Evolutionary conservation across 1,140 invertebrate genomes (phyloP).

Genomic region (Saxidomus purpurata): DNA sequence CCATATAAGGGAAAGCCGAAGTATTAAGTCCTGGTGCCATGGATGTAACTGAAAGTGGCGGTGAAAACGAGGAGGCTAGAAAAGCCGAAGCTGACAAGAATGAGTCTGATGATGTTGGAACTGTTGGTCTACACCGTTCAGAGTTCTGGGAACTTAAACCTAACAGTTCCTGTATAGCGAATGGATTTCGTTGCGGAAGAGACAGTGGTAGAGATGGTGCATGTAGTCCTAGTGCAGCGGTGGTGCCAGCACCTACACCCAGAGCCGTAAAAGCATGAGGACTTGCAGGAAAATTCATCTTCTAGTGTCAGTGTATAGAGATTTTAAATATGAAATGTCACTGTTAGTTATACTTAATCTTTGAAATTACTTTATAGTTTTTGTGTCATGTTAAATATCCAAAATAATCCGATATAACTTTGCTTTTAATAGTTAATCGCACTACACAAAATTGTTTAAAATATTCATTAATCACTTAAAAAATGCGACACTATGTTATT

Average conservation of each 20-base stretch:
- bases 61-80: conserved; percentile 56
- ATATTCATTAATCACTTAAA: no score
- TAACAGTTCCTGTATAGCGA: conserved; percentile 64
- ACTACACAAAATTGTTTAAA: no score
- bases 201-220: conserved; percentile 39
- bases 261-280: conserved; percentile 54
- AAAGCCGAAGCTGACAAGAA: conserved; percentile 65
- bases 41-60: conserved; percentile 32
- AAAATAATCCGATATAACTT: no score
- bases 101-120: conserved; percentile 34
- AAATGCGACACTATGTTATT: no score
- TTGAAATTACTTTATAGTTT: no score
- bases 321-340: no score
- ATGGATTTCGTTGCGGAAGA: conserved; percentile 61
- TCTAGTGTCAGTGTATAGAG: not conserved
- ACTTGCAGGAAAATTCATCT: conserved; percentile 62
- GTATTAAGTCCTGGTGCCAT: conserved; percentile 34
- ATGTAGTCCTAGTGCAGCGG: conserved; percentile 41
- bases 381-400: no score
- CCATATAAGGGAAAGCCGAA: conserved; percentile 54
- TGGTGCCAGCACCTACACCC: conserved; percentile 21
- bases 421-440: no score
- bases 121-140: conserved; percentile 45
- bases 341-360: no score
- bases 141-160: conserved; percentile 48